phyloP scores from a whole-genome alignment of 2,797 vertebrate species.

The Monodelphis domestica region DNA sequence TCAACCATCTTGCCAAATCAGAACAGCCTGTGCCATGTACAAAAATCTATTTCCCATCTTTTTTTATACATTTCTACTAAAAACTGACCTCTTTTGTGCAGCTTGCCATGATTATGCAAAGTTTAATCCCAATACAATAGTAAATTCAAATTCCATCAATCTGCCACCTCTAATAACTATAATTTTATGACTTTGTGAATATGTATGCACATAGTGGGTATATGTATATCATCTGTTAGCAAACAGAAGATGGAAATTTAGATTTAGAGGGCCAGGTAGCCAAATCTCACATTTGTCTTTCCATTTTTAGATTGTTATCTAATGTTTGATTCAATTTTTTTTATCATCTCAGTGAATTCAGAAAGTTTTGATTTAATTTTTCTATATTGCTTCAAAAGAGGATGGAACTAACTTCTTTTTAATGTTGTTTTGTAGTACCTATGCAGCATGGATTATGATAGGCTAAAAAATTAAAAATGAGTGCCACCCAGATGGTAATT shows the following conservation, averaged over 20 bases:
- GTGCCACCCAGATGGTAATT: not conserved
- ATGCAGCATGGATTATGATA: not conserved
- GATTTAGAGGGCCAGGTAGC: not conserved
- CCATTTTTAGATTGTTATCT: not conserved
- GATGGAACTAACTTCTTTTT: not conserved
- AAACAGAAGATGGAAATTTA: not conserved
- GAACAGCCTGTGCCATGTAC: not conserved
- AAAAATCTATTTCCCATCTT: not conserved
- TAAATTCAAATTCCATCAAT: not conserved
- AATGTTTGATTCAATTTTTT: not conserved
- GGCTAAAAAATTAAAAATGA: not conserved
- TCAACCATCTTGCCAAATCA: not conserved
- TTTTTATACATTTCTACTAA: conserved; percentile 16
- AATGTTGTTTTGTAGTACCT: not conserved
- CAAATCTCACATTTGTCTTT: not conserved
- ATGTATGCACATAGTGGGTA: not conserved
- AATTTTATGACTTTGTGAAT: not conserved
- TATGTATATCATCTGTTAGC: not conserved
- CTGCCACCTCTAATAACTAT: not conserved
- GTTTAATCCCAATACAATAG: not conserved
- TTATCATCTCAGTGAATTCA: not conserved
- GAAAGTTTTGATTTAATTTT: not conserved
- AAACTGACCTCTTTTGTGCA: conserved; percentile 8
- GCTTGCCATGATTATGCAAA: not conserved
- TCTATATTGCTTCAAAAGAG: not conserved